Evolutionary conservation across 2,113 vertebrate genomes (phyloP), one percentile per base, ranked within the genome.

Genomic region (Anguilla rostrata): DNA sequence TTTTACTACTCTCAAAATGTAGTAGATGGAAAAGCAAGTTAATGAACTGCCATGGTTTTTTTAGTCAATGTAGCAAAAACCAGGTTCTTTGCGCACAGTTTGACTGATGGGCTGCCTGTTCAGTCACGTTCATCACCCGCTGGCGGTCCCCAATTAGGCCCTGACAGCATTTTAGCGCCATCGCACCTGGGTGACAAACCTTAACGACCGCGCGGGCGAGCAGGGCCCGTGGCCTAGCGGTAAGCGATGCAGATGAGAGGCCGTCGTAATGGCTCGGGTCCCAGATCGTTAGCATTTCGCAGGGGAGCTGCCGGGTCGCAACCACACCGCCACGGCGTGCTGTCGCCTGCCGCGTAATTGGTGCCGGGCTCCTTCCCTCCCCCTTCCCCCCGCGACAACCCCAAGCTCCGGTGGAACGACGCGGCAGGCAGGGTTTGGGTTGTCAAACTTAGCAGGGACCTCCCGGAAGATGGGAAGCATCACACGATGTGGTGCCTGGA

Each of bases 361-460:
- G 82, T 39, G 34, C 49, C 26, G 11, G 41, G 41, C 75, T 84
- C 29, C 41, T 66, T 84, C 49, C 39, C 79, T 84, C 85, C 87
- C 87, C 60, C 18, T 88, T 39, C n/a, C 26, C 26, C 34, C 56
- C 34, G 56, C 22, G 39, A 84, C 60, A 26, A 34, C 66, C 2
- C 39, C 1, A 53, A 53, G 0, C 49, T 53, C 7, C 0, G 49
- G 9, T 53, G 49, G 49, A 53, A 53, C 12, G 49, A 53, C 7
- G 84, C 63, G 57, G 79, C 81, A 87, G 88, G 85, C 40, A 84
- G 84, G 83, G 81, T 41, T 29, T 86, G 82, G 87, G 86, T 3
- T 26, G 86, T 78, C 71, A 87, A 89, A 87, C 90, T 89, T 89
- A 85, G 63, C 53, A 82, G 85, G 75, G 84, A 53, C 85, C 85